These are phyloP conservation scores for Beris morrisii DNA, from an alignment of 2,888 invertebrate genomes.

Conservation along the genomic window DNA sequence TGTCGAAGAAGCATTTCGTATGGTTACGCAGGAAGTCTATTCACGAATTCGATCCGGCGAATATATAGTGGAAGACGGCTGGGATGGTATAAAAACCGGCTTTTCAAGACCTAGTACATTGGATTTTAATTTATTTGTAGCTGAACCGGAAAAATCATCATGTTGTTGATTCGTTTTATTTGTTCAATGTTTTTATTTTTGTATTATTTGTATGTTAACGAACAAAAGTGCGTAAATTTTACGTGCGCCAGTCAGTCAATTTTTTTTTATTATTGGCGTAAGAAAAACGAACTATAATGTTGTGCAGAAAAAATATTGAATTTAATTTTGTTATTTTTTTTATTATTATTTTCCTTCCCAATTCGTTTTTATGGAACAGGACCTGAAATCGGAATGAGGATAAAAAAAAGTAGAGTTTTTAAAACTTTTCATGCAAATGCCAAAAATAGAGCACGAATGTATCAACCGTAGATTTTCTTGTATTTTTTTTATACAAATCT, in stretches of 20 bases:
- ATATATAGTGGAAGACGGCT: constrained; percentile 91
- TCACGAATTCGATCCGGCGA: constrained; percentile 88
- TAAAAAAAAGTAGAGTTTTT: neutral
- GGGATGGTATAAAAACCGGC: constrained; percentile 96
- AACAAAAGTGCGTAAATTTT: neutral
- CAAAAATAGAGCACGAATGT: neutral
- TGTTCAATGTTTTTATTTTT: constrained; percentile 12
- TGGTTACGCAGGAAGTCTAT: constrained; percentile 88
- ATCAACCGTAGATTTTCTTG: too few species aligned
- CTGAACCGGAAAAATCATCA: constrained; percentile 84
- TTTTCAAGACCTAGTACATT: constrained; percentile 79
- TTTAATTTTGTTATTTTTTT: neutral
- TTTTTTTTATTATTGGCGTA: constrained; percentile 9
- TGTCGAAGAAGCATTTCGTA: constrained; percentile 89
- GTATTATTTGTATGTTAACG: neutral
- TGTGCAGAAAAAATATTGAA: neutral
- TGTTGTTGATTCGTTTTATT: constrained; percentile 68
- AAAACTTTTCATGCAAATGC: neutral
- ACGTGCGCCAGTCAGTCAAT: constrained; percentile 10
- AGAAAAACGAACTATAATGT: too few species aligned
- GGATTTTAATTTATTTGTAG: constrained; percentile 84
- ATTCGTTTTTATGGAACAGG: neutral
- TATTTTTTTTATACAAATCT: too few species aligned
- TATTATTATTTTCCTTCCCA: neutral
- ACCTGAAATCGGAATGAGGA: neutral